These are phyloP conservation scores for Lamprologus callipterus DNA, from an alignment of 2,113 vertebrate genomes.

Conservation along the genomic window DNA sequence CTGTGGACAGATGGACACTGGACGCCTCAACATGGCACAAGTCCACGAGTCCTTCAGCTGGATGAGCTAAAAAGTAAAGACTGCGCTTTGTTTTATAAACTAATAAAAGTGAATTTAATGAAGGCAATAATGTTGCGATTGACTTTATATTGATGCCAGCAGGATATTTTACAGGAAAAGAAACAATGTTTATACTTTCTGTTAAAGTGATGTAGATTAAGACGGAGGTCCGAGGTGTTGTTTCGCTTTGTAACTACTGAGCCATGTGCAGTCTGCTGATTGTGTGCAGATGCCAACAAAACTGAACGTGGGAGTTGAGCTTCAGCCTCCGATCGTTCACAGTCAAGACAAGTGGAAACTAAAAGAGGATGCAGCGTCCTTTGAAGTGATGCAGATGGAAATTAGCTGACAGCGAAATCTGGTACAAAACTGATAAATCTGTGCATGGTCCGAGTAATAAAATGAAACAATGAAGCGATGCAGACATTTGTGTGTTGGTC, in stretches of 20 bases:
- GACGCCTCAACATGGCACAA: neutral
- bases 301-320: neutral
- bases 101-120: neutral
- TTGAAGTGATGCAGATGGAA: neutral
- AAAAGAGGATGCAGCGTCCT: neutral
- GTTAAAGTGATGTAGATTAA: neutral
- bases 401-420: neutral
- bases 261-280: neutral
- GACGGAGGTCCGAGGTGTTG: neutral
- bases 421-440: neutral
- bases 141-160: neutral
- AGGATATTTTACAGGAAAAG: neutral
- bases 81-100: neutral
- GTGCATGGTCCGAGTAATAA: neutral
- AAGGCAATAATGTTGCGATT: neutral
- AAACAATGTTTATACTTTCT: neutral
- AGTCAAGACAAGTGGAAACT: neutral
- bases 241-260: neutral
- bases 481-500: neutral
- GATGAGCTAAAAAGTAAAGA: neutral
- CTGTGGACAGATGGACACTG: neutral
- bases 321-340: neutral
- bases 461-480: neutral
- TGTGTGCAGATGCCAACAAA: neutral
- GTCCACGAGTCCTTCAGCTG: neutral